Evolutionary conservation across 1,140 invertebrate genomes (phyloP).

Genomic region (Drosophila ercepeae): DNA sequence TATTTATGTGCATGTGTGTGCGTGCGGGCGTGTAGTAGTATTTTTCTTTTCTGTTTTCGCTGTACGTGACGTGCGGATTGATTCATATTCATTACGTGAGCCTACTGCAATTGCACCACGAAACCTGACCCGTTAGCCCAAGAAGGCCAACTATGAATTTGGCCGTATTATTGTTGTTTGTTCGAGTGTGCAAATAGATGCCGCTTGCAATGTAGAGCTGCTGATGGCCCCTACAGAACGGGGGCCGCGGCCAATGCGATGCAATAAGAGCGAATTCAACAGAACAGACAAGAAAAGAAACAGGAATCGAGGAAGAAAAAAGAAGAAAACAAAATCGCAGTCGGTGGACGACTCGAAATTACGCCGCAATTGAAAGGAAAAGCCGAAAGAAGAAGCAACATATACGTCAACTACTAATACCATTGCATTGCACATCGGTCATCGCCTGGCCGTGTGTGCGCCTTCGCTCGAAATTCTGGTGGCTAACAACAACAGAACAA

Average conservation of each 20-base stretch:
- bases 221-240: conserved; percentile 60
- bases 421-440: conserved; percentile 9
- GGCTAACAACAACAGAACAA: conserved; percentile 38
- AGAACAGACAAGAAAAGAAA: conserved; percentile 16
- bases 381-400: conserved; percentile 39
- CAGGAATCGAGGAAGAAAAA: conserved; percentile 26
- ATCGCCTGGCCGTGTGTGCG: conserved; percentile 8
- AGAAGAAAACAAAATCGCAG: conserved; percentile 4
- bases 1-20: conserved; percentile 41
- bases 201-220: conserved; percentile 63
- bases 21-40: conserved; percentile 38
- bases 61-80: conserved; percentile 60
- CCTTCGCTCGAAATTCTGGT: conserved; percentile 45
- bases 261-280: conserved; percentile 43
- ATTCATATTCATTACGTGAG: conserved; percentile 75
- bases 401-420: conserved; percentile 47
- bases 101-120: conserved; percentile 37
- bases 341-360: conserved; percentile 31
- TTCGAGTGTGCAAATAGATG: conserved; percentile 63
- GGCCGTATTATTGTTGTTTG: conserved; percentile 44
- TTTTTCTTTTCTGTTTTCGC: conserved; percentile 49
- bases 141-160: conserved; percentile 17
- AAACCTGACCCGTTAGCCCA: background rate
- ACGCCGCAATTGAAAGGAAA: conserved; percentile 62
- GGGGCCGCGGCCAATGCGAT: conserved; percentile 66